Base-by-base conservation (phyloP, 2,888 invertebrate genomes). In the Scrobipalpa costella region DNA sequence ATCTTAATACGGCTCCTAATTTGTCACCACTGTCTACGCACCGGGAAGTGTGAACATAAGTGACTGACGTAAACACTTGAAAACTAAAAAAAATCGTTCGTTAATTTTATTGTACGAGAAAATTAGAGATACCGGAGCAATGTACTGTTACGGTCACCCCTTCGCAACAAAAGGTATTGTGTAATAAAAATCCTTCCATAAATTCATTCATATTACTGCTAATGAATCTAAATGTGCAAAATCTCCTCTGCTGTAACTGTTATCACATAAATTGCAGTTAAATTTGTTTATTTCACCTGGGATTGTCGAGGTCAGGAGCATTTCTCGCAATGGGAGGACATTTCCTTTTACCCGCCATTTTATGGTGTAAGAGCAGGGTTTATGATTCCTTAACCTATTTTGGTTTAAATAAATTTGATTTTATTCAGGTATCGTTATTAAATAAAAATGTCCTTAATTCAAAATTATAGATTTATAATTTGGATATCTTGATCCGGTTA, bases 1-100 rank as follows among this genome's bases (percentile, higher is more conserved):
- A 59, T 59, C 59, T 59, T 59, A 58, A 19, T 21, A 59, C 44
- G 13, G 34, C 33, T 6, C n/a, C 49, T 40, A 47, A 60, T 60
- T 60, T 60, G 49, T 49, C 60, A 21, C 9, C n/a, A 27, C 21
- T 13, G 50, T 11, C 50, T 27, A 9, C 44, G 58, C 59, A 40
- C 21, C 19, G 38, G 19, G 36, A 57, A 36, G 57, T 15, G 27
- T 21, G 21, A 9, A 52, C 27, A 33, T 52, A 27, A 33, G 7
- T 17, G 13, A n/a, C 55, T 55, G 27, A 9, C 34, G n/a, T 7
- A n/a, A 34, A 55, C n/a, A n/a, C 9, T 55, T 13, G 15, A 55
- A 55, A 57, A 38, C 36, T 38, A n/a, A 38, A 15, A 17, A 13
- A 19, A 38, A 38, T 38, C 57, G 11, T 19, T 38, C 57, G 38